phyloP scores from a whole-genome alignment of 2,797 vertebrate species.

The Chrysocyon brachyurus region DNA sequence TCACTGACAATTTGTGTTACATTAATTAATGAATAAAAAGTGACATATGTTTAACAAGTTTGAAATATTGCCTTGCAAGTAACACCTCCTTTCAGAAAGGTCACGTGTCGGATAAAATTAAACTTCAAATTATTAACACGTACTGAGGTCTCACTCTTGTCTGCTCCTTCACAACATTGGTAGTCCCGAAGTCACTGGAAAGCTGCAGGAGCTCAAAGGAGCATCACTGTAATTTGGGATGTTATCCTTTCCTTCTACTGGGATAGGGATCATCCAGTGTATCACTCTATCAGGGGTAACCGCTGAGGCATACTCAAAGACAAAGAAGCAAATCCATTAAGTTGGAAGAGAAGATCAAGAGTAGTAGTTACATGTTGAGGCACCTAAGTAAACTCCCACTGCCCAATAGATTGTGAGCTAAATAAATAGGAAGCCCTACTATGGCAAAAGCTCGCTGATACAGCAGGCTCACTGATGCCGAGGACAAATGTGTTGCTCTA shows the following conservation, averaged over 20 bases:
- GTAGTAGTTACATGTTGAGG: background rate
- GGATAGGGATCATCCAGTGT: background rate
- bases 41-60: background rate
- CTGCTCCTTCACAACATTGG: background rate
- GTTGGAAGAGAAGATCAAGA: background rate
- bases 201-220: background rate
- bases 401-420: background rate
- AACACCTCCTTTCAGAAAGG: background rate
- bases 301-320: background rate
- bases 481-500: background rate
- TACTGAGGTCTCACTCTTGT: background rate
- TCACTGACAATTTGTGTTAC: background rate
- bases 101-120: background rate
- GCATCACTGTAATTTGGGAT: background rate
- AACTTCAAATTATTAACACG: background rate
- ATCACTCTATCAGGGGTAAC: background rate
- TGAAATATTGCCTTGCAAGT: background rate
- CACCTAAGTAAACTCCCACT: background rate
- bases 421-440: background rate
- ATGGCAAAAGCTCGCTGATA: background rate
- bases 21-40: constrained; percentile 8
- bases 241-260: background rate
- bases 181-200: constrained; percentile 30
- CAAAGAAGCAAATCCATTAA: background rate
- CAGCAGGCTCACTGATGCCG: background rate